phyloP scores from a whole-genome alignment of 2,888 invertebrate species.

The Tiliacea aurago region DNA sequence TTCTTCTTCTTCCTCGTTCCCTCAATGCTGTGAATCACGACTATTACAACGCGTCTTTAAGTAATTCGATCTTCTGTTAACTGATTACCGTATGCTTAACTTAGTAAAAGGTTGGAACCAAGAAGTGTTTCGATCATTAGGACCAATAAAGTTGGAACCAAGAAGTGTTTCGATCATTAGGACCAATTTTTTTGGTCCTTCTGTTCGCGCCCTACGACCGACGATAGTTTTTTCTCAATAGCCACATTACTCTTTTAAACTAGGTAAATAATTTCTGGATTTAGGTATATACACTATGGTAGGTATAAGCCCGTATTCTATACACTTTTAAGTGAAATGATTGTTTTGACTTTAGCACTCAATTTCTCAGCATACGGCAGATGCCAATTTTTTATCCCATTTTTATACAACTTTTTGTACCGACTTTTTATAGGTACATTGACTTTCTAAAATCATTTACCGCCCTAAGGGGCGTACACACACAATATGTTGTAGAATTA shows the following conservation, averaged over 20 bases:
- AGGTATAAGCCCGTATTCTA: background rate
- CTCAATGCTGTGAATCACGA: too few species aligned
- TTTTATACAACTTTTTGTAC: slow-evolving; percentile 4
- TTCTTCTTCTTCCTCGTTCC: too few species aligned
- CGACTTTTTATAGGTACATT: slow-evolving; percentile 8
- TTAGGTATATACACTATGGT: background rate
- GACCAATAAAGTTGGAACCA: background rate
- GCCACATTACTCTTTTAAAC: background rate
- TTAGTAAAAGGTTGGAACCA: background rate
- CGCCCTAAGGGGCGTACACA: slow-evolving; percentile 23
- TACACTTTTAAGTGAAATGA: background rate
- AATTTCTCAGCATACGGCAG: slow-evolving; percentile 11
- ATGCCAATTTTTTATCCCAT: slow-evolving; percentile 29
- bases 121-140: background rate
- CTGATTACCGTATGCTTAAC: background rate
- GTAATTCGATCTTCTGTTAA: background rate
- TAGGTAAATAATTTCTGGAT: background rate
- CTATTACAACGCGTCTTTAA: too few species aligned
- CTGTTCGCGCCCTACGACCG: background rate
- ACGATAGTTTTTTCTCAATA: background rate
- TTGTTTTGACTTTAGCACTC: background rate
- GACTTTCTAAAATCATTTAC: slow-evolving; percentile 42
- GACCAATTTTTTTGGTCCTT: background rate
- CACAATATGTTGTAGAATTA: slow-evolving; percentile 43
- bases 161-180: background rate